Base-by-base conservation (phyloP, 2,113 vertebrate genomes). In the Oryzias woworae region DNA sequence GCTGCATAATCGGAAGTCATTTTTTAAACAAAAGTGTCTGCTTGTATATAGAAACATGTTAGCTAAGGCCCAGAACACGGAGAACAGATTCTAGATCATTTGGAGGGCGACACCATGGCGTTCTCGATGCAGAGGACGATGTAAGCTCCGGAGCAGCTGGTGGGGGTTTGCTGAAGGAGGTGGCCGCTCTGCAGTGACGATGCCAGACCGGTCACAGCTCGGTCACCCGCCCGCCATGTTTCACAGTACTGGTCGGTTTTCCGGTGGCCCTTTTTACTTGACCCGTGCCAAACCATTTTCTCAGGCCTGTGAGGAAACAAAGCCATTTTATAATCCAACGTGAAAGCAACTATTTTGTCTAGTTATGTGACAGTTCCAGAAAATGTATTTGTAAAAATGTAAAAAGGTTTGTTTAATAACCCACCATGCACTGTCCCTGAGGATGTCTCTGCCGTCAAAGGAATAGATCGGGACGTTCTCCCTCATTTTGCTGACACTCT, bases 271-370 rank as follows among this genome's bases (percentile, higher is more conserved):
- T 85, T 86, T 52, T 68, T 66, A 74, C 92, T 95, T 0, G 97
- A 98, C 60, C 97, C 96, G 0, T 99, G 96, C 97, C 97, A 99
- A 59, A 99, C 53, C 8, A 90, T 95, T 85, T 98, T 99, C 86
- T 96, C 94, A 0, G 95, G 95, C 96, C 97, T 98, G 79, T 5
- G 63, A 60, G 82, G 87, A 24, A 48, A 23, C 20, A 82, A 43
- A 50, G 41, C 46, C 61, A 68, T 12, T 56, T 16, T 15, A 26
- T 2, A 61, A 26, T 22, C 31, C 58, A 23, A 12, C 12, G 8
- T 36, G 42, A 45, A 59, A 52, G 2, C 10, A 47, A 70, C 7
- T 7, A 10, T 57, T 2, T 14, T 22, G 15, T 17, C 12, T 14
- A 51, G 12, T 22, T 24, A 22, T 5, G 1, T 13, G 2, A 8